phyloP scores from a whole-genome alignment of 2,888 invertebrate genomes.

The Drosophila greeni region DNA sequence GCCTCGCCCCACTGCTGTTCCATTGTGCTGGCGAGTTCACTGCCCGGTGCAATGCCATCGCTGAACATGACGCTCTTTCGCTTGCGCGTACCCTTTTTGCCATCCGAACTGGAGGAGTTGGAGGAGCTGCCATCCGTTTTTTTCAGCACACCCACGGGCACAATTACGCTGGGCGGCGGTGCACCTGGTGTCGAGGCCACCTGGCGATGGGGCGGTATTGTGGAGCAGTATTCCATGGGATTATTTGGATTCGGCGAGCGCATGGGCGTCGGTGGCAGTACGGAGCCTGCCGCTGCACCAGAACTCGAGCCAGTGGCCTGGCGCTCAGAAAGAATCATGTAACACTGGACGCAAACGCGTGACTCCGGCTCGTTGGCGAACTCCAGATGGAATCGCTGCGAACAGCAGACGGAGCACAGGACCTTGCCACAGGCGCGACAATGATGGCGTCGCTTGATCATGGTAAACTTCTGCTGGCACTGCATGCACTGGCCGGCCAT shows the following conservation, averaged over 20 bases:
- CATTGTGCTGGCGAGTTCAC: slow-evolving; percentile 87
- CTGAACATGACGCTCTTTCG: slow-evolving; percentile 91
- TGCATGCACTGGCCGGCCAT: slow-evolving; percentile 90
- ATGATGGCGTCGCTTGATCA: slow-evolving; percentile 91
- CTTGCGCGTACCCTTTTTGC: slow-evolving; percentile 79
- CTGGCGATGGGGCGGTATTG: slow-evolving; percentile 88
- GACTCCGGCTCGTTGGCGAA: slow-evolving; percentile 88
- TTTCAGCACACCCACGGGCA: slow-evolving; percentile 90
- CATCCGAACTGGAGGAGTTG: slow-evolving; percentile 72
- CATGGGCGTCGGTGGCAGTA: slow-evolving; percentile 51
- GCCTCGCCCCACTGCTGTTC: slow-evolving; percentile 83
- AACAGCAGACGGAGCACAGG: slow-evolving; percentile 88
- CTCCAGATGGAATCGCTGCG: slow-evolving; percentile 84
- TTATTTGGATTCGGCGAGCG: slow-evolving; percentile 89
- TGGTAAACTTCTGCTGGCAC: slow-evolving; percentile 88
- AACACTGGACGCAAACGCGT: slow-evolving; percentile 87
- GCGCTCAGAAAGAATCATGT: slow-evolving; percentile 81
- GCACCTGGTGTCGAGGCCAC: slow-evolving; percentile 79
- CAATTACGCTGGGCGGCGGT: slow-evolving; percentile 87
- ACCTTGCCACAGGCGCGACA: slow-evolving; percentile 93
- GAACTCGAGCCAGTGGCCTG: slow-evolving; percentile 41
- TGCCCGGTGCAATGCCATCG: slow-evolving; percentile 91
- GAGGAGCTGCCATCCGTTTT: slow-evolving; percentile 78
- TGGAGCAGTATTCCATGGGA: slow-evolving; percentile 92
- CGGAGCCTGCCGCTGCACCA: slow-evolving; percentile 17